Base-by-base conservation (phyloP, 2,113 vertebrate genomes). In the Notechis scutatus region DNA sequence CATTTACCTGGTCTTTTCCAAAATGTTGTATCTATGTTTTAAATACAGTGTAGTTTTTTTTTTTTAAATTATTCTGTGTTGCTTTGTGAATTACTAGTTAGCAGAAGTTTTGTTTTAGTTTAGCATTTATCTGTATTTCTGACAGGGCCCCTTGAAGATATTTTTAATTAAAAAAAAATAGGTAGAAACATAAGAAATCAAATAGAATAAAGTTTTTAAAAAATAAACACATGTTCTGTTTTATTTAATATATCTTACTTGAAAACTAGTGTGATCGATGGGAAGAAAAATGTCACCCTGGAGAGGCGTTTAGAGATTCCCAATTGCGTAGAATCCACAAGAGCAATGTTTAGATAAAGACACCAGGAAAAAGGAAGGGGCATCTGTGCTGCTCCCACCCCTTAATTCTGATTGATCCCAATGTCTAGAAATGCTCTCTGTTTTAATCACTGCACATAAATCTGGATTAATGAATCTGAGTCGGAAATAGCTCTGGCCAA, bases 391-490 rank as follows among this genome's bases (percentile, higher is more conserved):
- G 39, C 61, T 52, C 9, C 20, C 12, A 15, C 10, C 8, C 18
- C 61, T 57, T 21, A 92, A 59, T 50, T 95, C 92, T 96, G 92
- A 95, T 95, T 97, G 96, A 97, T 96, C 96, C 96, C 93, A 29
- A 34, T 87, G 93, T 96, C 96, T 95, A 96, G 95, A 94, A 97
- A 97, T 96, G 2, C 86, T 23, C 92, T 95, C 29, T 0, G 59
- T 34, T 95, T 94, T 92, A 96, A 95, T 47, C 94, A 94, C 92
- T 29, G 12, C 1, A 89, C 96, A 95, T 93, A 85, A 50, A 85
- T 93, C 90, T 64, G 95, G 94, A 50, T 94, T 18, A 91, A 94
- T 93, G 93, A 85, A 93, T 18, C 7, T 94, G 74, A 85, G 0
- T 85, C 91, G 56, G 88, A 92, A 94, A 93, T 69, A 95, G 89